Evolutionary conservation across 1,140 invertebrate genomes (phyloP), one percentile per base, ranked within the genome.

Genomic region (Metopolophium dirhodum): DNA sequence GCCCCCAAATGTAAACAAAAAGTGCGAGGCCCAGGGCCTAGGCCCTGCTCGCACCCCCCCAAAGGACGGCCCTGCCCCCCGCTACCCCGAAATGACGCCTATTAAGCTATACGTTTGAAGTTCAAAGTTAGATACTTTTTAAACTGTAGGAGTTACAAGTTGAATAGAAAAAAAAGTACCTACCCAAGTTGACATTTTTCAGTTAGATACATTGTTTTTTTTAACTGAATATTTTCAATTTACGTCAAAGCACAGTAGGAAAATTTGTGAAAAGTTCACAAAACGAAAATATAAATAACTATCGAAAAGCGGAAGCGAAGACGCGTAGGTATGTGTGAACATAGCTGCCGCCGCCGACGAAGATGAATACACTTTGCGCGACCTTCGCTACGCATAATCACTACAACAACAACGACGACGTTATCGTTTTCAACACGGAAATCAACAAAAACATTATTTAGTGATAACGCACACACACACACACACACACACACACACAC

Each of bases 351-450:
- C n/a, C 14, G 9, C 11, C 20, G n/a, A 18, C 68, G n/a, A 37
- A 18, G 18, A 37, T 35, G 49, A 51, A 41, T 8, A 83, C 82
- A 41, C 35, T 41, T 41, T 18, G 35, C 37, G 41, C 3, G 47
- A 87, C 83, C 83, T n/a, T 20, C 26, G 8, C 86, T 18, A 22
- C 20, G 30, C 14, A 30, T 1, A 1, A 45, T 30, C 9, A 23
- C 7, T 0, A 77, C 14, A 4, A 68, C 30, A 77, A 18, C 14
- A 2, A 54, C 30, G 0, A n/a, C 61, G 61, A 6, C 26, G 85
- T 87, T 87, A 87, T 87, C 85, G 26, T 11, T 87, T 49, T 22
- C 26, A 49, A 87, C 86, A 47, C 86, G 86, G 86, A 87, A 87
- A 87, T 47, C 41, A n/a, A 87, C 85, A 47, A 20, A 14, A 87